phyloP scores from a whole-genome alignment of 2,888 invertebrate species.

The Tholera decimalis region DNA sequence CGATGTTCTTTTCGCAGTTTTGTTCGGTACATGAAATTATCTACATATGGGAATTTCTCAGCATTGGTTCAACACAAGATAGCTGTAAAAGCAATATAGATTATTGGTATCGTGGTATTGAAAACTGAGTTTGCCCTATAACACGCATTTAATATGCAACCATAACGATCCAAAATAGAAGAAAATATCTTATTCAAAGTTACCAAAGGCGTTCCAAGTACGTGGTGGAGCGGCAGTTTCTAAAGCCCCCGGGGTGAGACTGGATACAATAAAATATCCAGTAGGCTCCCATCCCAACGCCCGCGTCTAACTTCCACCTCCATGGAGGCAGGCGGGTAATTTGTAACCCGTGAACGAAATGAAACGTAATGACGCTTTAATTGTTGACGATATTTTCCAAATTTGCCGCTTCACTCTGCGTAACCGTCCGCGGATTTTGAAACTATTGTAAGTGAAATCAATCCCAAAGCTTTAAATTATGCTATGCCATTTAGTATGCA shows the following conservation, averaged over 20 bases:
- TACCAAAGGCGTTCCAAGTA: constrained; percentile 37
- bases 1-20: constrained; percentile 23
- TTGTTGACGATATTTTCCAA: constrained; percentile 55
- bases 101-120: not conserved
- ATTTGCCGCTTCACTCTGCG: constrained; percentile 25
- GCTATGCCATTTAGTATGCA: constrained; percentile 21
- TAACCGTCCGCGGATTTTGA: not conserved
- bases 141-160: constrained; percentile 6
- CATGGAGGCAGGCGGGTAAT: constrained; percentile 66
- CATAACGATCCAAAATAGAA: constrained; percentile 29
- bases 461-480: constrained; percentile 23
- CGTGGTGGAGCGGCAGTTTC: constrained; percentile 55
- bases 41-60: constrained; percentile 2
- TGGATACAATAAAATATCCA: constrained; percentile 75
- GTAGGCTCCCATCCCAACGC: constrained; percentile 63
- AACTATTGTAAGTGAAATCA: constrained; percentile 27
- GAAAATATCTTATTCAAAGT: constrained; percentile 48
- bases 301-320: constrained; percentile 55
- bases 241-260: constrained; percentile 70
- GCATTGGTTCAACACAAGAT: not conserved
- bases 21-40: too few relatives aligned
- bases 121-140: not conserved
- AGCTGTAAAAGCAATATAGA: not conserved
- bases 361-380: constrained; percentile 67
- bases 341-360: constrained; percentile 71